These are phyloP conservation scores for Alligator mississippiensis DNA, from an alignment of 2,113 vertebrate species.

Conservation along the genomic window DNA sequence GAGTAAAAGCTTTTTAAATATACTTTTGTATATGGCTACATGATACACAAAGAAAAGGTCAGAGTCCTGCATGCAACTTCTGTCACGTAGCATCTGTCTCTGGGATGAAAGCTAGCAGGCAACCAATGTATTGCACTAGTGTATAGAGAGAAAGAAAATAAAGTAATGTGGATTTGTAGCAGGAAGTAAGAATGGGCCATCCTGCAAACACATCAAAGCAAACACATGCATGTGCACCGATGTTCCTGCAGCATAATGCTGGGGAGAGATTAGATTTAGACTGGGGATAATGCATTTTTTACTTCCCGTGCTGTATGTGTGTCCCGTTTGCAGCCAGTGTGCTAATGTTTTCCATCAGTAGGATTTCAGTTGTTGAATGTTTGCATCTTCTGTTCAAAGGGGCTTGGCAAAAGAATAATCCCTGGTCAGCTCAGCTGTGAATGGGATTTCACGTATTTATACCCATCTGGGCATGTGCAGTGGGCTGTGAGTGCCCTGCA, in stretches of 20 bases:
- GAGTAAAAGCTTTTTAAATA: not conserved
- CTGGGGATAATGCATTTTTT: not conserved
- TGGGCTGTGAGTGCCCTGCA: not conserved
- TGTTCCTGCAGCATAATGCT: not conserved
- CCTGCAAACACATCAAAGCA: not conserved
- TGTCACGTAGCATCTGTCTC: not conserved
- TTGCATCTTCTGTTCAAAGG: not conserved
- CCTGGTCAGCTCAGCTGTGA: not conserved
- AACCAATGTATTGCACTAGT: not conserved
- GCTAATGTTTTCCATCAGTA: rapidly evolving
- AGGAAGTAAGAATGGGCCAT: not conserved
- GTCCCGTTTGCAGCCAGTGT: not conserved
- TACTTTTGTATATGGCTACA: not conserved
- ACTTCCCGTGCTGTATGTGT: rapidly evolving
- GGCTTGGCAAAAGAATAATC: not conserved
- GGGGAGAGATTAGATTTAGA: not conserved
- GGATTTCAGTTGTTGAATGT: not conserved
- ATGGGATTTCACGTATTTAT: not conserved
- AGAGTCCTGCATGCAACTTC: not conserved
- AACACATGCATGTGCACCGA: not conserved
- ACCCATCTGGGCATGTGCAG: rapidly evolving
- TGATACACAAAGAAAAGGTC: not conserved
- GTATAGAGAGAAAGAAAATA: not conserved
- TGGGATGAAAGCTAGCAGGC: not conserved
- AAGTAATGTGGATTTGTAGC: not conserved